These are phyloP conservation scores for Eugnorisma glareosa DNA, from an alignment of 2,888 invertebrate species.

Conservation along the genomic window DNA sequence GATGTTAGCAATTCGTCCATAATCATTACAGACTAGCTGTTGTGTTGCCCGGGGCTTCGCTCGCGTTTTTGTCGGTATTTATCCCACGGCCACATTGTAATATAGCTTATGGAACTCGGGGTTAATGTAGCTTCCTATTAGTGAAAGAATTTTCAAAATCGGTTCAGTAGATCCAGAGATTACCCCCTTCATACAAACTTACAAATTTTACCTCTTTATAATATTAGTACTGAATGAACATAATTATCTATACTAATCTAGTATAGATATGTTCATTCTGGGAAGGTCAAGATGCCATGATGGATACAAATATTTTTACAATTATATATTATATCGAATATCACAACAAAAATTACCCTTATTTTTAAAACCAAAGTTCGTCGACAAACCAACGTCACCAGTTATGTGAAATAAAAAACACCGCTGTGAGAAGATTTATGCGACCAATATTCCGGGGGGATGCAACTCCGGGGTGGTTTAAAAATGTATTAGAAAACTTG, in stretches of 20 bases:
- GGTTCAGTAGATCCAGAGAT: no score
- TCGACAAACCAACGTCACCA: slow-evolving; percentile 51
- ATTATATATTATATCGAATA: background rate
- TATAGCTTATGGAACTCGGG: no score
- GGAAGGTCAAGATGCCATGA: background rate
- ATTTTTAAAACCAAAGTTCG: slow-evolving; percentile 33
- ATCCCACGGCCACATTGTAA: no score
- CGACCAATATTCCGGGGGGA: slow-evolving; percentile 71
- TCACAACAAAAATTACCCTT: slow-evolving; percentile 9
- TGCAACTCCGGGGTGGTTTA: slow-evolving; percentile 66
- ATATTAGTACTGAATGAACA: no score
- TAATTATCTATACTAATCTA: no score
- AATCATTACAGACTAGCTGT: no score
- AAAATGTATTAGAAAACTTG: slow-evolving; percentile 78
- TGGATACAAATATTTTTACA: background rate
- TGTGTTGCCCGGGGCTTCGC: no score
- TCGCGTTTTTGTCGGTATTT: no score
- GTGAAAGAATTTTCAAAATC: no score
- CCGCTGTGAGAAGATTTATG: slow-evolving; percentile 70
- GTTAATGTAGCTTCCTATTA: no score
- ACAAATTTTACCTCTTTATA: no score
- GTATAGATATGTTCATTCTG: background rate
- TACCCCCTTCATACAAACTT: no score
- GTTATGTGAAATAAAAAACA: slow-evolving; percentile 65
- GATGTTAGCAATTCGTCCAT: background rate